Base-by-base conservation (phyloP, 1,140 invertebrate genomes). In the Ephestia elutella region DNA sequence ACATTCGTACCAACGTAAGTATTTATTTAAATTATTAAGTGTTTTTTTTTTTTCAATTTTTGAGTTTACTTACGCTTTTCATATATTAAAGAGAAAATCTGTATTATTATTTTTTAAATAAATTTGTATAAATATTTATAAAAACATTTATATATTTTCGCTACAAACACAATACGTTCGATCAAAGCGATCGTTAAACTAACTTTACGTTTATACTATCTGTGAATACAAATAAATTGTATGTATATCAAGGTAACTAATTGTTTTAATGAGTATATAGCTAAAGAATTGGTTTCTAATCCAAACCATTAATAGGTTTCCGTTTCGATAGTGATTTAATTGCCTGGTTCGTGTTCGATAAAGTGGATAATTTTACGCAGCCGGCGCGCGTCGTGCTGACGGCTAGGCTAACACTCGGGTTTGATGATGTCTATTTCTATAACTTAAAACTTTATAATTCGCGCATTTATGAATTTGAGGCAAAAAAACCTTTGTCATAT, bases 251-350 rank as follows among this genome's bases (percentile, higher is more conserved):
- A 44, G 38, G 38, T 44, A 44, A 15, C 38, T 44, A 15, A 44
- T 44, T 44, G 38, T 44, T 44, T 44, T 44, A 44, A 44, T 44
- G 38, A 44, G n/a, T 44, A 44, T 44, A 17, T 44, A 44, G 38
- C n/a, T 10, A 44, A 44, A 44, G 13, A 44, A 44, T 44, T 15
- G 38, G 38, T 44, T 44, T 44, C 38, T 44, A 44, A 44, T 44
- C 38, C 19, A 25, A 21, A 25, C 18, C 21, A 53, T 25, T 53
- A 53, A 53, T 53, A n/a, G 21, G 21, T 53, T 25, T 53, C 50
- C 50, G 50, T 53, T 53, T 53, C 50, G 21, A 53, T 53, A 53
- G 20, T 21, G 50, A 25, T 53, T 53, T 21, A 25, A 53, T 53
- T 53, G 50, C 20, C 11, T 44, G 38, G 38, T 53, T n/a, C 50